These are phyloP conservation scores for Pelvicachromis taeniatus DNA, from an alignment of 2,113 vertebrate genomes.

Conservation along the genomic window DNA sequence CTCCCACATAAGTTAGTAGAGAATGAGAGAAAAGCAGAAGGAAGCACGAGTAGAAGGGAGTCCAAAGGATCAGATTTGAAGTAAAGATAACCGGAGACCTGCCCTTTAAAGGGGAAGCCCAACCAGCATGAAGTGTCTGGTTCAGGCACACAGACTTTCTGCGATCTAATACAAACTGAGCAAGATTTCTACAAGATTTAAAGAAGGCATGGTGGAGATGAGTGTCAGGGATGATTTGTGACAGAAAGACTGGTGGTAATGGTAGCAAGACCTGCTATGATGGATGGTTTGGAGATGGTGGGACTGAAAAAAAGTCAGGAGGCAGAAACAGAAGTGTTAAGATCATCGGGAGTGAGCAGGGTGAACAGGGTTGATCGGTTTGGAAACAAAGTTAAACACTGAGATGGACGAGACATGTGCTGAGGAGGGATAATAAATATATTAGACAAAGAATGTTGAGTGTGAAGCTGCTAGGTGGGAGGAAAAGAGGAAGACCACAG, in stretches of 20 bases:
- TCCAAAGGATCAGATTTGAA: neutral
- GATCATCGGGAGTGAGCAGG: no score
- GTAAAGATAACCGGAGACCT: neutral
- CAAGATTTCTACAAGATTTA: neutral
- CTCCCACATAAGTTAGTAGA: constrained; percentile 5
- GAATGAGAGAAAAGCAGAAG: neutral
- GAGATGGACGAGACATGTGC: no score
- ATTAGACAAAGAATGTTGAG: neutral
- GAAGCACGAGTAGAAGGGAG: neutral
- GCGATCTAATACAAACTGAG: neutral
- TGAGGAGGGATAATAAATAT: neutral
- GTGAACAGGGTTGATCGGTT: no score
- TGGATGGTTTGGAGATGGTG: no score
- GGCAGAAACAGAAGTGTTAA: no score
- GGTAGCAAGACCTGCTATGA: no score
- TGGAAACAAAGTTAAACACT: no score
- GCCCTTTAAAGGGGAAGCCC: neutral
- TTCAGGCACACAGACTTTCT: neutral
- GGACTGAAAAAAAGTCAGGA: no score
- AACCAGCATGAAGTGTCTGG: neutral
- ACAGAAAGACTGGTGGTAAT: no score
- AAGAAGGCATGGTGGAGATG: neutral
- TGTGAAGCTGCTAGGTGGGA: neutral
- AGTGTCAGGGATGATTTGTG: no score
- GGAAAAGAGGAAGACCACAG: neutral